Percentiles rank a stretch among this genome's conserved stretches.
These are phyloP conservation scores for Chelonus insularis DNA, from an alignment of 1,140 invertebrate genomes.

Conservation along the genomic window DNA sequence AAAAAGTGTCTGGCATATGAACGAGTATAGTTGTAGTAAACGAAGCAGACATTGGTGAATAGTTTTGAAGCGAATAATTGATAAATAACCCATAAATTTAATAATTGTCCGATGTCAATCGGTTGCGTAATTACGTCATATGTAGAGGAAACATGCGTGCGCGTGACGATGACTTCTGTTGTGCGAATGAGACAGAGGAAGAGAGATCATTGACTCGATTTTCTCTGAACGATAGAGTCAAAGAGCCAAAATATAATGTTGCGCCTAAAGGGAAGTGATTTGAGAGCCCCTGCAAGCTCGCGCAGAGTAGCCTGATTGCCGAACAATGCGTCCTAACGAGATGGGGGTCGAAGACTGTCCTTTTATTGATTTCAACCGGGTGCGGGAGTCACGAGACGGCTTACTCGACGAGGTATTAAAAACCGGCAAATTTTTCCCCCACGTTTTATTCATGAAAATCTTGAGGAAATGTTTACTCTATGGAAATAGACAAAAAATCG, in stretches of 20 bases:
- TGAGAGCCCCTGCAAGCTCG: conserved; percentile 28
- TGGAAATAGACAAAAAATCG: too few species aligned
- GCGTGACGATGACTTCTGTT: conserved; percentile 8
- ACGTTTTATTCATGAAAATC: neutral
- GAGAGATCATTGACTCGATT: conserved; percentile 30
- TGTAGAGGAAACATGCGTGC: conserved; percentile 5
- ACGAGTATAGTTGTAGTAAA: too few species aligned
- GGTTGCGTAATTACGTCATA: conserved; percentile 19
- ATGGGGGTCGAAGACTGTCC: conserved; percentile 40
- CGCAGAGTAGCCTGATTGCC: conserved; percentile 38
- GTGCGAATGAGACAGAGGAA: conserved; percentile 3
- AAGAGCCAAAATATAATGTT: neutral
- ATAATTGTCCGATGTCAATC: conserved; percentile 14
- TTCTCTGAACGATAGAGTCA: conserved; percentile 4
- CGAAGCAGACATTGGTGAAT: too few species aligned
- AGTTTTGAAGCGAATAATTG: neutral
- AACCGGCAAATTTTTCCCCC: neutral
- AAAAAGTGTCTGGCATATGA: too few species aligned
- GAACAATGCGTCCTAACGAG: conserved; percentile 45
- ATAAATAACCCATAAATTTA: conserved; percentile 11
- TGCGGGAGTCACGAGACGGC: conserved; percentile 31
- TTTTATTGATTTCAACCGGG: conserved; percentile 41
- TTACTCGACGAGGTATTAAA: conserved; percentile 20
- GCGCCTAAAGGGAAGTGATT: neutral
- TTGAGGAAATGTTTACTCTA: too few species aligned